Evolutionary conservation across 2,888 invertebrate genomes (phyloP).

Genomic region (Lasioglossum figueresi): DNA sequence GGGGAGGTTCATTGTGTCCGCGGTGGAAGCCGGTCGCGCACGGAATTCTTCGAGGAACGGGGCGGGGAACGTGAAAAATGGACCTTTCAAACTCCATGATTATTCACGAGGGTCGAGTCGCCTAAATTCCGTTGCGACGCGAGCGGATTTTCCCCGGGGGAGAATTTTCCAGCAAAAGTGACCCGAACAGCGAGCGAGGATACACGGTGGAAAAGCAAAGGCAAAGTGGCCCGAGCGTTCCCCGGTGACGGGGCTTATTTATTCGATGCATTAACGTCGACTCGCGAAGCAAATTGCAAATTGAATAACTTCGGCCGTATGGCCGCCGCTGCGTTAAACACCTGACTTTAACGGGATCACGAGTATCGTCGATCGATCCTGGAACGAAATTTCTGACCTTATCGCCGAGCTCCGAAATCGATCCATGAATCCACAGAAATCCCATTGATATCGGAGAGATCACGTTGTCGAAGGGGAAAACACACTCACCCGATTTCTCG

Average conservation of each 20-base stretch:
- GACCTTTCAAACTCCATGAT: constrained; percentile 37
- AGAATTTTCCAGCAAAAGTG: constrained; percentile 19
- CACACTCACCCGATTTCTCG: neutral
- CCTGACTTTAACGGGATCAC: neutral
- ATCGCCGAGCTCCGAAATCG: neutral
- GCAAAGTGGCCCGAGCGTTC: constrained; percentile 19
- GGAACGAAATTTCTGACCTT: neutral
- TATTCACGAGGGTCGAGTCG: constrained; percentile 37
- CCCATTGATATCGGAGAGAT: neutral
- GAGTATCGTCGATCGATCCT: constrained; percentile 11
- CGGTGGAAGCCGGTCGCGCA: constrained; percentile 2
- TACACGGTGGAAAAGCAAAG: constrained; percentile 17
- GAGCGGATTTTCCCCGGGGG: neutral
- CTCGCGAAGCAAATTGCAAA: constrained; percentile 28
- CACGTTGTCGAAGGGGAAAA: neutral
- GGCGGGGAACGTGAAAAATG: constrained; percentile 35
- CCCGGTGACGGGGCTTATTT: constrained; percentile 21
- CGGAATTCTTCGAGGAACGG: constrained; percentile 22
- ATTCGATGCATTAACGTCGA: constrained; percentile 53
- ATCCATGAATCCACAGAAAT: neutral
- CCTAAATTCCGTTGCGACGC: constrained; percentile 24
- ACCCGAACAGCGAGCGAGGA: neutral
- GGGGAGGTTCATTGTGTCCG: constrained; percentile 8
- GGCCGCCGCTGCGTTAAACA: constrained; percentile 10
- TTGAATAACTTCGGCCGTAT: constrained; percentile 39